Conservation (phyloP, 2,888 invertebrate species). For the Caenorhabditis plicata region DNA sequence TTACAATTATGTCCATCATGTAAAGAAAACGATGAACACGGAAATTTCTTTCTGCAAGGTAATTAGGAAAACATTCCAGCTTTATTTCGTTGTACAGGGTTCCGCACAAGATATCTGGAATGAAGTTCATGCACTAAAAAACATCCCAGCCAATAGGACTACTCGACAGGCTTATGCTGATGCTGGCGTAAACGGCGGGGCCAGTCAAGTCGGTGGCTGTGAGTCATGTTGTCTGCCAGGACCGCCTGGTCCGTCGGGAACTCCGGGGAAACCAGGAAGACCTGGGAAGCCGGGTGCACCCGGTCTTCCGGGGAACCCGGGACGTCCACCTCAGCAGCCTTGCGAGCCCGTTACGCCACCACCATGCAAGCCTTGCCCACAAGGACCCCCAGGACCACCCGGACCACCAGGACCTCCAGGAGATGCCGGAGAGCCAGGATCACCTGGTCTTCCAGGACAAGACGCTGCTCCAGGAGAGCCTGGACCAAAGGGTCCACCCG, state of each 20-base stretch:
- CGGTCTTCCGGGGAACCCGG: slow-evolving; percentile 21
- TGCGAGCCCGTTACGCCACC: slow-evolving; percentile 24
- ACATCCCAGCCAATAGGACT: slow-evolving; percentile 32
- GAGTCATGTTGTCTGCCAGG: slow-evolving; percentile 25
- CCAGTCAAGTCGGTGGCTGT: slow-evolving; percentile 44
- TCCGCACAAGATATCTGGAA: slow-evolving; percentile 57
- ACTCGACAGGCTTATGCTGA: slow-evolving; percentile 36
- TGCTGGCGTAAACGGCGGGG: slow-evolving; percentile 2
- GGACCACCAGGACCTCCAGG: slow-evolving; percentile 18
- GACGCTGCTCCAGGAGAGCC: slow-evolving; percentile 42
- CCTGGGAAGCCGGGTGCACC: slow-evolving; percentile 27
- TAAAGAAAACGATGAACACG: slow-evolving; percentile 50
- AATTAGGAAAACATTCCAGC: not conserved
- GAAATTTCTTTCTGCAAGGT: slow-evolving; percentile 1
- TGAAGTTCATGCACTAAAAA: slow-evolving; percentile 29
- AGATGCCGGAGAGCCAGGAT: slow-evolving; percentile 28
- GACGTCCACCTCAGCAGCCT: slow-evolving; percentile 20
- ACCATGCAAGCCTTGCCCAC: slow-evolving; percentile 27
- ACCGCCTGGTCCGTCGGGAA: slow-evolving; percentile 22
- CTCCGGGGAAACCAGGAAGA: slow-evolving; percentile 22
- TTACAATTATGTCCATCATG: slow-evolving; percentile 59
- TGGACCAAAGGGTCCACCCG: slow-evolving; percentile 49
- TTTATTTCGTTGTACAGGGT: slow-evolving; percentile 25
- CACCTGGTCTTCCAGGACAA: slow-evolving; percentile 40
- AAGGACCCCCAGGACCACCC: slow-evolving; percentile 18